phyloP scores from a whole-genome alignment of 2,888 invertebrate genomes.

The Cremastinae sp. region DNA sequence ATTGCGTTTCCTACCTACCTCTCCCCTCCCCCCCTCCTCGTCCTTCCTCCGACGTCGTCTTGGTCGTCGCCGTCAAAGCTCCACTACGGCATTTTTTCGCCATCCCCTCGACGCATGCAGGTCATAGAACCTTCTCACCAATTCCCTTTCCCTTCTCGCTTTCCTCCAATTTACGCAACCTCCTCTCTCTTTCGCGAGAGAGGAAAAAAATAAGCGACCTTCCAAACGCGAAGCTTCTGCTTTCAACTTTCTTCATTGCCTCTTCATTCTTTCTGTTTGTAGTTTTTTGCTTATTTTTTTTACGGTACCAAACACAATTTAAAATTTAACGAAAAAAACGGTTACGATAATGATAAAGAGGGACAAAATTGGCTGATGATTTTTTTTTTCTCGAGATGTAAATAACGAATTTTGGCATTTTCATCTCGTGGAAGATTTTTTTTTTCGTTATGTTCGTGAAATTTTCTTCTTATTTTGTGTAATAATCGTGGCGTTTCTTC shows the following conservation, averaged over 20 bases:
- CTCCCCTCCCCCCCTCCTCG: too few relatives aligned
- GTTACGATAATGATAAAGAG: too few relatives aligned
- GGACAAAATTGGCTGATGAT: too few relatives aligned
- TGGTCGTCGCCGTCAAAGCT: slow-evolving; percentile 55
- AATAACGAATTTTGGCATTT: too few relatives aligned
- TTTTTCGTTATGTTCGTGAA: slow-evolving; percentile 1
- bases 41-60: slow-evolving; percentile 54
- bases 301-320: too few relatives aligned
- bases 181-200: not conserved
- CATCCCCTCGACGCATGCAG: slow-evolving; percentile 48
- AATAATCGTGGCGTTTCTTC: too few relatives aligned
- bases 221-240: not conserved
- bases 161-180: slow-evolving; percentile 4
- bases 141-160: slow-evolving; percentile 23
- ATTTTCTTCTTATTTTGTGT: not conserved
- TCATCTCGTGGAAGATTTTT: too few relatives aligned
- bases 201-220: not conserved
- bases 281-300: too few relatives aligned
- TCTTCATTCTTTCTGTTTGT: too few relatives aligned
- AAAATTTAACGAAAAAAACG: too few relatives aligned
- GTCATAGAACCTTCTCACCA: slow-evolving; percentile 39
- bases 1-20: slow-evolving; percentile 66
- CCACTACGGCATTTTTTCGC: slow-evolving; percentile 49
- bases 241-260: too few relatives aligned
- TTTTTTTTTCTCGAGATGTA: too few relatives aligned